Evolutionary conservation across 2,888 invertebrate species (phyloP).

Genomic region (Pseudanteris insignis): DNA sequence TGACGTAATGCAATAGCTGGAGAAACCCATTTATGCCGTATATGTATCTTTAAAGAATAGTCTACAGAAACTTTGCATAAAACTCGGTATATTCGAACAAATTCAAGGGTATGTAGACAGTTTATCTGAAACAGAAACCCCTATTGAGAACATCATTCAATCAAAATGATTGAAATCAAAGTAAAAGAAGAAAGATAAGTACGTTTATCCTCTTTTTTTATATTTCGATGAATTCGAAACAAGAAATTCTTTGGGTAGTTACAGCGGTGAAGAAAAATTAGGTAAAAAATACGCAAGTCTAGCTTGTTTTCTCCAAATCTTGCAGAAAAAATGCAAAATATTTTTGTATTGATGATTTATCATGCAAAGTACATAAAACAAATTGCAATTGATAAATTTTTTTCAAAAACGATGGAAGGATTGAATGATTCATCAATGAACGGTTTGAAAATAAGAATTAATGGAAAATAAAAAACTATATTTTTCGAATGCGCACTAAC

Average conservation of each 20-base stretch:
- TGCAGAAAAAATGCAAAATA: constrained; percentile 5
- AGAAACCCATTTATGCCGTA: not conserved
- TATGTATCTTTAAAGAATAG: not conserved
- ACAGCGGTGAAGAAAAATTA: constrained; percentile 10
- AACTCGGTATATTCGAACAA: not conserved
- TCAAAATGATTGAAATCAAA: constrained; percentile 6
- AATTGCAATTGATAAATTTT: constrained; percentile 5
- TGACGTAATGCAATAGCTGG: not conserved
- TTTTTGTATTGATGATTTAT: constrained; percentile 1
- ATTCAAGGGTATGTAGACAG: not conserved
- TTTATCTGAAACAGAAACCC: not conserved
- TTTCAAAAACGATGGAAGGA: constrained; percentile 4
- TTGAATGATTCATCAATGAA: constrained; percentile 3
- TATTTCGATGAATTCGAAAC: constrained; percentile 3
- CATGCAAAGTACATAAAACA: constrained; percentile 7
- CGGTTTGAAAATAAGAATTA: not conserved
- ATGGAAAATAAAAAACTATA: not conserved
- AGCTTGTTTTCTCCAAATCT: constrained; percentile 2
- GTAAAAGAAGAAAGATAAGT: constrained; percentile 1
- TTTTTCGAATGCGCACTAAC: constrained; percentile 7
- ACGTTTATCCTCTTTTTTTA: constrained; percentile 2
- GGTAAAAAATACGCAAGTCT: not conserved
- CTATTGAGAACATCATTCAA: constrained; percentile 5
- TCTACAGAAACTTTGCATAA: not conserved
- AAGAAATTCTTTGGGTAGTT: constrained; percentile 4